Conservation (phyloP, 2,113 vertebrate species). For the Eupsittula cactorum region DNA sequence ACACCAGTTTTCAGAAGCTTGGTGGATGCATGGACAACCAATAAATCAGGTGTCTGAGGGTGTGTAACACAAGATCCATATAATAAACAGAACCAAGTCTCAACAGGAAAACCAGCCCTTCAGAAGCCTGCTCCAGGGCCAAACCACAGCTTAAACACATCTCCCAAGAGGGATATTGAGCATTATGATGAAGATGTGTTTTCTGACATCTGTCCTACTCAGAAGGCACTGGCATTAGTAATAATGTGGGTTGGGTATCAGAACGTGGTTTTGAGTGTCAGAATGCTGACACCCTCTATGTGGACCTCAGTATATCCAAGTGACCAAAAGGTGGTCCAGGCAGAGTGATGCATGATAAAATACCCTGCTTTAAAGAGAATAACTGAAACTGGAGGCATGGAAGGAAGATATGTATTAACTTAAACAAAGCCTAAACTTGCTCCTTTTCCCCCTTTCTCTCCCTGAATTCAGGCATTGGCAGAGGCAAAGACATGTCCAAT, state of each 20-base stretch:
- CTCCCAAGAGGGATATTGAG: background rate
- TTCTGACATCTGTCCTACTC: background rate
- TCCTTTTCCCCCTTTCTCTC: background rate
- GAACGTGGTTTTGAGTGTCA: background rate
- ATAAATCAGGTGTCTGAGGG: fast-evolving
- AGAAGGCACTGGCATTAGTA: fast-evolving
- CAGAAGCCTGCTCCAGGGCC: background rate
- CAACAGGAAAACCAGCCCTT: background rate
- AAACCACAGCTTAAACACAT: background rate
- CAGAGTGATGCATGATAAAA: background rate
- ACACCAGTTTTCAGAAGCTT: background rate
- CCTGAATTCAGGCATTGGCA: slow-evolving; percentile 73
- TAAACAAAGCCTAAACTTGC: background rate
- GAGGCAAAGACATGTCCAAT: slow-evolving; percentile 83
- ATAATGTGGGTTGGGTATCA: background rate
- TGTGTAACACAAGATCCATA: background rate
- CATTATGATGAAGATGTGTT: background rate
- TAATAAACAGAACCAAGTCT: background rate
- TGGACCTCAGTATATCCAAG: background rate
- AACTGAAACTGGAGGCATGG: background rate
- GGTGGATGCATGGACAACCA: background rate
- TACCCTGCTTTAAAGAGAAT: background rate
- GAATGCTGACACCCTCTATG: background rate
- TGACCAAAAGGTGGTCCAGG: background rate
- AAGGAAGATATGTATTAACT: background rate